Evolutionary conservation across 2,888 invertebrate genomes (phyloP).

Genomic region (Volucella inanis): DNA sequence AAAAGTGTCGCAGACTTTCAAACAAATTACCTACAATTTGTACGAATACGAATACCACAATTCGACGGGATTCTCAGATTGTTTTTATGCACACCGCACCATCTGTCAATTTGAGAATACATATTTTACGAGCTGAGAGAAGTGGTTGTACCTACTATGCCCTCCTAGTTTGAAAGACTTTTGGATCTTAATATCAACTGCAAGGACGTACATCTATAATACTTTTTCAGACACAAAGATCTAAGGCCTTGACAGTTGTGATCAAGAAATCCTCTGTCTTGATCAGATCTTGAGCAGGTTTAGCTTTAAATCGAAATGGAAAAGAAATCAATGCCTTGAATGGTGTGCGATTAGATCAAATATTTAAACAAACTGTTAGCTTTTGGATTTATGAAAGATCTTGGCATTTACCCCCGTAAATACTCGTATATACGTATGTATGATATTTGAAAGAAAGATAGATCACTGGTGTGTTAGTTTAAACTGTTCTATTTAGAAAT

Average conservation of each 20-base stretch:
- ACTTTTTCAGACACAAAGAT: not conserved
- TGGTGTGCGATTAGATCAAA: constrained; percentile 15
- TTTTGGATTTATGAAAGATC: constrained; percentile 5
- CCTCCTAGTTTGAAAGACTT: not conserved
- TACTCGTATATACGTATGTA: no score
- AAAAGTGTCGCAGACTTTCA: constrained; percentile 12
- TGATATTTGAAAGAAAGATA: no score
- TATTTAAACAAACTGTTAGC: constrained; percentile 26
- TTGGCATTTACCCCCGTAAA: not conserved
- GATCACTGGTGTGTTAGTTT: not conserved
- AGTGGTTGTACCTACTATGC: not conserved
- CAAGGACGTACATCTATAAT: constrained; percentile 19
- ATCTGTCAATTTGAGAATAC: constrained; percentile 9
- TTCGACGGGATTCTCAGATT: not conserved
- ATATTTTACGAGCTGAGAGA: not conserved
- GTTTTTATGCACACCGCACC: not conserved
- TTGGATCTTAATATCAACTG: constrained; percentile 9
- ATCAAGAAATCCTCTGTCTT: not conserved
- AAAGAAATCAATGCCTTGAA: constrained; percentile 14
- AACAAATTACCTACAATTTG: constrained; percentile 12
- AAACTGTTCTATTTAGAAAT: not conserved
- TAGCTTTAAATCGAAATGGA: not conserved
- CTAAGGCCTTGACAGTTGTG: constrained; percentile 8
- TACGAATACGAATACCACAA: not conserved
- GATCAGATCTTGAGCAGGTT: constrained; percentile 13